Evolutionary conservation across 1,140 invertebrate genomes (phyloP).

Genomic region (Drosophila sechellia): DNA sequence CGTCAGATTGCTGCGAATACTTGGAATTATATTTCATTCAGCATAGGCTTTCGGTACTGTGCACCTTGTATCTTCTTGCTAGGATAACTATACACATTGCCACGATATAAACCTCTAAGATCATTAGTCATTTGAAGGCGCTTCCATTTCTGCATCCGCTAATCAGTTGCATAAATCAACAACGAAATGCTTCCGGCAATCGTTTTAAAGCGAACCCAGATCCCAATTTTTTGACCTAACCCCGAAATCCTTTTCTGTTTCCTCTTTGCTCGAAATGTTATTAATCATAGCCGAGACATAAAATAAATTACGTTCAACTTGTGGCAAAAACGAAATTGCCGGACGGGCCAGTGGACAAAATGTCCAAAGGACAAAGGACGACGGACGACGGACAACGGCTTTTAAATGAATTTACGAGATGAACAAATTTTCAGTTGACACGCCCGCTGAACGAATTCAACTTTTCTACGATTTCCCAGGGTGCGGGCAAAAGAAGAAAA

Average conservation of each 20-base stretch:
- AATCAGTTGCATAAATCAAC: slow-evolving; percentile 81
- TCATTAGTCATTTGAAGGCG: slow-evolving; percentile 75
- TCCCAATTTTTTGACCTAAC: slow-evolving; percentile 57
- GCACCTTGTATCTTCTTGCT: not conserved
- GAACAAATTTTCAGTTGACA: slow-evolving; percentile 78
- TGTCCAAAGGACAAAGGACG: slow-evolving; percentile 35
- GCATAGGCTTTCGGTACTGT: no score
- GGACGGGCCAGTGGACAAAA: slow-evolving; percentile 36
- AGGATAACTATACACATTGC: slow-evolving; percentile 16
- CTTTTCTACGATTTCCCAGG: slow-evolving; percentile 47
- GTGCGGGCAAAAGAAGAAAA: slow-evolving; percentile 20
- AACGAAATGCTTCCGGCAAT: slow-evolving; percentile 58
- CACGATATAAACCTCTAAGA: slow-evolving; percentile 17
- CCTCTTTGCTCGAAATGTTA: slow-evolving; percentile 51
- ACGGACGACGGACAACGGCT: slow-evolving; percentile 41
- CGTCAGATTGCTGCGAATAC: no score
- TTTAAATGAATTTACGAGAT: slow-evolving; percentile 82
- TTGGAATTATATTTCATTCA: no score
- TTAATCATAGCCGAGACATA: slow-evolving; percentile 79
- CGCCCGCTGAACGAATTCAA: slow-evolving; percentile 68
- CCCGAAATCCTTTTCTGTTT: slow-evolving; percentile 54
- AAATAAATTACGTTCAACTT: slow-evolving; percentile 83
- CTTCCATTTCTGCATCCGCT: slow-evolving; percentile 70
- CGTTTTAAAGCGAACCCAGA: slow-evolving; percentile 60
- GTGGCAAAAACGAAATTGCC: slow-evolving; percentile 60